These are phyloP conservation scores for Trichosurus vulpecula DNA, from an alignment of 2,797 vertebrate species.

Conservation along the genomic window DNA sequence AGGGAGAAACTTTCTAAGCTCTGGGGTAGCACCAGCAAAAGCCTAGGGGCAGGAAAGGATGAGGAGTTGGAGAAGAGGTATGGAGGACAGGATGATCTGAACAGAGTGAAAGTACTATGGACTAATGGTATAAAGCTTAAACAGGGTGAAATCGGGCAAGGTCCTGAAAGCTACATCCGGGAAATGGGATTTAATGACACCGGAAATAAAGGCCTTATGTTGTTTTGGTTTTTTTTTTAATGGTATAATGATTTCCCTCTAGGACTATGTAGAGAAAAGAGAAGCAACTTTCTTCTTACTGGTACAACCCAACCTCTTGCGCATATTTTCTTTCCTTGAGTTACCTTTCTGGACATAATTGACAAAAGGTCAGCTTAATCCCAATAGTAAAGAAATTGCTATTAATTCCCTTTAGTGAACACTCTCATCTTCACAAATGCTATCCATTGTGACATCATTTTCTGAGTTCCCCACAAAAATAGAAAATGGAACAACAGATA, in stretches of 20 bases:
- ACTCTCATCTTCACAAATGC: neutral
- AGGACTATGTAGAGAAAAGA: neutral
- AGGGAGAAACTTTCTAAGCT: constrained; percentile 16
- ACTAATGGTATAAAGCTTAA: constrained; percentile 30
- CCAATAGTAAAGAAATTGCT: constrained; percentile 47
- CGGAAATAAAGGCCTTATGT: neutral
- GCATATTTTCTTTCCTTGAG: constrained; percentile 50
- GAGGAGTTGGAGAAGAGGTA: neutral
- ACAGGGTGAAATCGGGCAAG: neutral
- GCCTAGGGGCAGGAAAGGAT: neutral
- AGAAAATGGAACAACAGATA: neutral
- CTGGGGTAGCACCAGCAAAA: constrained; percentile 37
- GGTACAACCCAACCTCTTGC: constrained; percentile 41
- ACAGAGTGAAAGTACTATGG: neutral
- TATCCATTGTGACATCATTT: neutral
- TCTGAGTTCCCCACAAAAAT: neutral
- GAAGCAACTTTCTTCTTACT: constrained; percentile 29
- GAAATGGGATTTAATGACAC: constrained; percentile 9
- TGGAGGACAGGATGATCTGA: neutral
- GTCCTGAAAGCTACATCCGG: constrained; percentile 33
- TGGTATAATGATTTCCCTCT: constrained; percentile 11
- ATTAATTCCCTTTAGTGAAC: constrained; percentile 10
- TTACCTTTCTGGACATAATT: constrained; percentile 49
- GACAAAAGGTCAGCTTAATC: constrained; percentile 61
- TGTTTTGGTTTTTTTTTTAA: constrained; percentile 18